Base-by-base conservation (phyloP, 2,888 invertebrate genomes). In the Odontocolon sp. region DNA sequence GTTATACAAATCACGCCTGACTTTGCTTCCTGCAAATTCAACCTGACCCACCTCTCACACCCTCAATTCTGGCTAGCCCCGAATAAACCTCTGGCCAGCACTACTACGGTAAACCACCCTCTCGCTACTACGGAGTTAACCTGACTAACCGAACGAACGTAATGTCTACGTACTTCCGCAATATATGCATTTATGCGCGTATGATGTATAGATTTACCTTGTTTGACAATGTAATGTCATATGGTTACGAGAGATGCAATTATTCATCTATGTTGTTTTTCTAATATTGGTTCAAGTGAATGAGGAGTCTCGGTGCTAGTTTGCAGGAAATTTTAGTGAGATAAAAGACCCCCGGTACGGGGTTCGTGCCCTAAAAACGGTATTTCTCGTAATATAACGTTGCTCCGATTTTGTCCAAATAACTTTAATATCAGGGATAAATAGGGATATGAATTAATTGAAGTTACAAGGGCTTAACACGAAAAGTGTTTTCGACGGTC, bases 21-120 rank as follows among this genome's bases (percentile, higher is more conserved):
- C 14, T 75, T 70, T 50, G 69, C 67, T 77, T 77, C 72, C 72
- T 72, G 77, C 64, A 45, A 72, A 64, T 68, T 64, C 67, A 72
- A 59, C 47, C 68, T 63, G 63, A 42, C 54, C 42, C 33, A 38
- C 18, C 67, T n/a, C 18, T 38, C 47, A 38, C 18, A 11, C 31
- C 47, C 42, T 23, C 54, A 18, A 38, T 14, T 40, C 21, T 54
- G 56, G 14, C 16, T 21, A 2, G 23, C 40, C 50, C 21, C 42
- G 57, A 64, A 77, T 72, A 68, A 72, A 54, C 28, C 64, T 50
- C n/a, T 11, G 18, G 40, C 47, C 57, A 68, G 52, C 56, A 56
- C 50, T 72, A 68, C 36, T 64, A 59, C 68, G 77, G 72, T 68
- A 72, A 72, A 68, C 68, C 72, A 64, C 57, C 61, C 57, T 36